Percentiles rank a stretch among this genome's conserved stretches.
phyloP scores from a whole-genome alignment of 2,113 vertebrate genomes.

The Platysternon megacephalum region DNA sequence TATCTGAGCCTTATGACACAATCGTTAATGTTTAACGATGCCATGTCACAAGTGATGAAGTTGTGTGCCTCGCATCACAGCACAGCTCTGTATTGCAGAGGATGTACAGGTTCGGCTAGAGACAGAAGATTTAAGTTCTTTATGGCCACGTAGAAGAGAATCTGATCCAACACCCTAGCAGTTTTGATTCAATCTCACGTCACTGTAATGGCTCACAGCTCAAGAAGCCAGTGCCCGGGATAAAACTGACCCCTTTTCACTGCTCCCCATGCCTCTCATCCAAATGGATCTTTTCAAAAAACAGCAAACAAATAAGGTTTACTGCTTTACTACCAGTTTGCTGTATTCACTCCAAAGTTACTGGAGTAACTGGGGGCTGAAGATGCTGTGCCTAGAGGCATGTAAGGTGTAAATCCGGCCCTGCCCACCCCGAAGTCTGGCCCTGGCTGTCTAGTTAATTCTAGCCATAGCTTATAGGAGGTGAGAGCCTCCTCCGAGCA shows the following conservation, averaged over 20 bases:
- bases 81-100: background rate
- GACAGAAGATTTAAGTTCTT: background rate
- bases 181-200: background rate
- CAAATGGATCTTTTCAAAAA: background rate
- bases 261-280: rapidly evolving
- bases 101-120: background rate
- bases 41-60: background rate
- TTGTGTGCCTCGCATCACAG: background rate
- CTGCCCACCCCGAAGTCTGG: no score
- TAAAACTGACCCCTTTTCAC: background rate
- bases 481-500: background rate
- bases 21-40: background rate
- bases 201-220: background rate
- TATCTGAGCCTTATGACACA: background rate
- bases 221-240: conserved; percentile 9
- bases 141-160: background rate
- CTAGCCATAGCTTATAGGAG: background rate
- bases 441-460: background rate
- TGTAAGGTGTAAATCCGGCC: no score
- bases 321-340: background rate
- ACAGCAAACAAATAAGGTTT: background rate
- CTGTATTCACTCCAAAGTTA: rapidly evolving
- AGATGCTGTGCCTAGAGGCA: no score
- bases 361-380: background rate
- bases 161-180: no score